A percentile compares a stretch with the other conserved stretches of the same genome.
These are phyloP conservation scores for Metridium senile DNA, from an alignment of 92 coral and sea anemone species.

Conservation along the genomic window DNA sequence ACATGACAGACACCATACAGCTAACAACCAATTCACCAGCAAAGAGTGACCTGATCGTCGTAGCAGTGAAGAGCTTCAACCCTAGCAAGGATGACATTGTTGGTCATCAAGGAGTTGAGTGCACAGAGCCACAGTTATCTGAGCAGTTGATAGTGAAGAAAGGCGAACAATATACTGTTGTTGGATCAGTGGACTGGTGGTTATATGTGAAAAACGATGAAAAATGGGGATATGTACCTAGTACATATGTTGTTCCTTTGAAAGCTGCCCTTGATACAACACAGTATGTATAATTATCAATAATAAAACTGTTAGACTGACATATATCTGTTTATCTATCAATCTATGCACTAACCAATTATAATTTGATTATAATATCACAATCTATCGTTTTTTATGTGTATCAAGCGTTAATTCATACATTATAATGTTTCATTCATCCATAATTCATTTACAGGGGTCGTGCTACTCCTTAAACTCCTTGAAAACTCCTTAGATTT, in stretches of 20 bases:
- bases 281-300: slow-evolving; percentile 57
- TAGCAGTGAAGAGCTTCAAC: slow-evolving; percentile 66
- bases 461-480: no score
- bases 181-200: slow-evolving; percentile 91
- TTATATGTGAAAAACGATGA: slow-evolving; percentile 60
- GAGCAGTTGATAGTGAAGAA: slow-evolving; percentile 71
- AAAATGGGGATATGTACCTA: slow-evolving; percentile 83
- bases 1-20: not conserved
- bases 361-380: no score
- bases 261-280: slow-evolving; percentile 56
- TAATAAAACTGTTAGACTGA: not conserved
- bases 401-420: no score
- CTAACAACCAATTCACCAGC: slow-evolving; percentile 2
- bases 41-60: slow-evolving; percentile 48
- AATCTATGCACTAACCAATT: no score
- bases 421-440: no score
- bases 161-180: slow-evolving; percentile 71
- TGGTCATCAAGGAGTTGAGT: slow-evolving; percentile 42
- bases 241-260: slow-evolving; percentile 75
- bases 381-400: no score
- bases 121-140: slow-evolving; percentile 67
- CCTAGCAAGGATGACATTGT: slow-evolving; percentile 66
- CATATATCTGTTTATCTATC: no score
- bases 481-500: no score
- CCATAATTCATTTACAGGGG: no score